Conservation (phyloP, 1,140 invertebrate genomes). For the Tachypleus tridentatus region DNA sequence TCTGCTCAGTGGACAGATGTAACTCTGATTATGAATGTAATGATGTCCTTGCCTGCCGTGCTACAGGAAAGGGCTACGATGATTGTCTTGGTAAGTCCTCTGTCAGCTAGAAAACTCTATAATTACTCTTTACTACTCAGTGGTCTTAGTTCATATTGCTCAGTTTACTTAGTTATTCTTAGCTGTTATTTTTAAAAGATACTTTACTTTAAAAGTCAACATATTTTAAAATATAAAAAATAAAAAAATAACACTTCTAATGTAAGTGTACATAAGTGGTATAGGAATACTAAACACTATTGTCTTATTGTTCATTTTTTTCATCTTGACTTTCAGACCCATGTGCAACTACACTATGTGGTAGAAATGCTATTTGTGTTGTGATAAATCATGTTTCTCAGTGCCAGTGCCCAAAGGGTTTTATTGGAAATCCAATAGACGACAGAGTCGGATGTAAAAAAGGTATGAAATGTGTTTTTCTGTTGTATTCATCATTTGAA, state of each 20-base stretch:
- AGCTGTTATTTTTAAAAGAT: too few species aligned
- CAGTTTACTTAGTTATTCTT: too few species aligned
- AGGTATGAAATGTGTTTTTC: constrained; percentile 30
- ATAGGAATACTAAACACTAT: too few species aligned
- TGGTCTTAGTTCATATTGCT: too few species aligned
- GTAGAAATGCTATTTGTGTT: constrained; percentile 62
- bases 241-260: too few species aligned
- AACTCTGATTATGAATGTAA: constrained; percentile 55
- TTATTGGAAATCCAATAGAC: constrained; percentile 57
- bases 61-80: constrained; percentile 62
- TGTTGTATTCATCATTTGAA: too few species aligned
- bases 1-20: constrained; percentile 57
- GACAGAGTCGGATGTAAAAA: constrained; percentile 23
- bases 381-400: constrained; percentile 52
- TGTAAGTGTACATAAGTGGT: too few species aligned
- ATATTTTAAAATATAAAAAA: too few species aligned
- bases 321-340: constrained; percentile 10
- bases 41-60: constrained; percentile 66
- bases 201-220: too few species aligned
- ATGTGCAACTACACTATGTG: constrained; percentile 48
- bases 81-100: constrained; percentile 20
- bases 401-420: constrained; percentile 63
- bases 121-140: too few species aligned
- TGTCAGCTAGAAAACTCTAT: too few species aligned
- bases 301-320: too few species aligned